A percentile compares a stretch with the other conserved stretches of the same genome.
phyloP scores from a whole-genome alignment of 1,140 invertebrate species.

The Papilio dardanus region DNA sequence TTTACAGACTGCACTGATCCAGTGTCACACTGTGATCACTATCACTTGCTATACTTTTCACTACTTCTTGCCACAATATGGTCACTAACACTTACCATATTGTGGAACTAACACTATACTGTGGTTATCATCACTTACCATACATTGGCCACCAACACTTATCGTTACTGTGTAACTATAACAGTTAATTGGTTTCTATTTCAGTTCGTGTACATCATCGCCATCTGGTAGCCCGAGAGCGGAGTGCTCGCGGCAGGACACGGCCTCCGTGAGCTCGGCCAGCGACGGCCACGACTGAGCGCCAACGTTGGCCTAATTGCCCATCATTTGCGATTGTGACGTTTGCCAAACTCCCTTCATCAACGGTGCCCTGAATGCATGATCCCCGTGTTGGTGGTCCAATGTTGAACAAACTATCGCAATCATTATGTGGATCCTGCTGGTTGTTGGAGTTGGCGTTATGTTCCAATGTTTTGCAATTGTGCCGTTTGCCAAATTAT shows the following conservation, averaged over 20 bases:
- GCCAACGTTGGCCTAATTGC: not conserved
- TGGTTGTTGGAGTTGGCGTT: conserved; percentile 27
- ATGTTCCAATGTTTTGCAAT: conserved; percentile 10
- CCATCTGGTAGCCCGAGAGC: conserved; percentile 42
- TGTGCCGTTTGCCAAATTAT: conserved; percentile 33
- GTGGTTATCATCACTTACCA: not conserved
- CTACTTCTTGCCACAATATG: not conserved
- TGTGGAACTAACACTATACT: not conserved
- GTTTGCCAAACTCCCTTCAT: conserved; percentile 26
- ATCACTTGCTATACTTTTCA: conserved; percentile 3
- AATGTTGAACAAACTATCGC: conserved; percentile 8
- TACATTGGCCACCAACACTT: not conserved
- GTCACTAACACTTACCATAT: not conserved
- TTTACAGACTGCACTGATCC: too few relatives aligned
- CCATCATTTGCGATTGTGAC: conserved; percentile 19
- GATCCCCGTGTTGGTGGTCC: not conserved
- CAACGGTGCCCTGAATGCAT: conserved; percentile 22
- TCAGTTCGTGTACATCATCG: conserved; percentile 55
- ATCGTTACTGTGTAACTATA: not conserved
- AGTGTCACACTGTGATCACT: not conserved
- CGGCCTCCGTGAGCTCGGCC: conserved; percentile 41
- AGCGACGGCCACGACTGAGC: conserved; percentile 44
- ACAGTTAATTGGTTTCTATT: too few relatives aligned
- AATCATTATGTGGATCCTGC: not conserved
- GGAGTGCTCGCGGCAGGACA: conserved; percentile 51